These are phyloP conservation scores for Camponotus pennsylvanicus DNA, from an alignment of 1,140 invertebrate species.

Conservation along the genomic window DNA sequence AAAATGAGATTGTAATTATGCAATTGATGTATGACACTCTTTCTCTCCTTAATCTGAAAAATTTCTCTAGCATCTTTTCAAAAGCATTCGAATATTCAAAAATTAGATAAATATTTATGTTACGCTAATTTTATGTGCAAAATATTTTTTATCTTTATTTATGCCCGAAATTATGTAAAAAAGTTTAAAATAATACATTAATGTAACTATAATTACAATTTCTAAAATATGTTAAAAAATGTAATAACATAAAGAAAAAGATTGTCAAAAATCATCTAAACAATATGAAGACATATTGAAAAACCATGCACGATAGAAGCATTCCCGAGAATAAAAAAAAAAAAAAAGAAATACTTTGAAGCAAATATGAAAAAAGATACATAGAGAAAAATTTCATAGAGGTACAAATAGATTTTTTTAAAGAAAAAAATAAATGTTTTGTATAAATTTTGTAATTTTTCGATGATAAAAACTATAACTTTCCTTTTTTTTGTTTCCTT, in stretches of 20 bases:
- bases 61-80: background rate
- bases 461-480: background rate
- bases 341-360: background rate
- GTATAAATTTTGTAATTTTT: background rate
- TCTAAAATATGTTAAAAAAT: no score
- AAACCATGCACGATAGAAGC: no score
- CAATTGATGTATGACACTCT: background rate
- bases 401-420: background rate
- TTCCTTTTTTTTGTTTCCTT: background rate
- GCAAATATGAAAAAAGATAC: background rate
- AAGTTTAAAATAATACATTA: background rate
- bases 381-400: background rate
- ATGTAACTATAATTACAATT: background rate
- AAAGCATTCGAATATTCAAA: background rate
- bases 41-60: background rate
- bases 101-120: background rate
- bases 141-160: constrained; percentile 11
- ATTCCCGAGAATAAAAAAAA: background rate
- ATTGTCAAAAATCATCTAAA: no score
- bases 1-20: background rate
- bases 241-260: no score
- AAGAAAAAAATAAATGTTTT: background rate
- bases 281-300: no score
- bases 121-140: background rate
- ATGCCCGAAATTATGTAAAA: background rate